phyloP scores from a whole-genome alignment of 2,797 vertebrate genomes.

The Tadarida brasiliensis region DNA sequence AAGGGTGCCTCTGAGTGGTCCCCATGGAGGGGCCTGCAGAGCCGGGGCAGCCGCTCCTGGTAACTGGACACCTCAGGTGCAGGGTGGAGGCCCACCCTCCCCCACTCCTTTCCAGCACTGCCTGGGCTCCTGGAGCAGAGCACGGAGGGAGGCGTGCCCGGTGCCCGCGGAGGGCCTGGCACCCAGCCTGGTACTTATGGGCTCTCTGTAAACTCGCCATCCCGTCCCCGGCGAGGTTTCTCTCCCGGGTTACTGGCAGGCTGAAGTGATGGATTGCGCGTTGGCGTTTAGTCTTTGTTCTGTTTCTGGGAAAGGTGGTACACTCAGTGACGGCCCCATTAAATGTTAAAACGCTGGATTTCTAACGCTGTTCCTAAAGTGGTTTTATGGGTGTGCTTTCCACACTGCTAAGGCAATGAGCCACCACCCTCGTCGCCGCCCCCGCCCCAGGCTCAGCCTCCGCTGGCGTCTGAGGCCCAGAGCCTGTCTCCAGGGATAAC shows the following conservation, averaged over 20 bases:
- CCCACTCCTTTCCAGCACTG: not conserved
- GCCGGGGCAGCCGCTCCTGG: not conserved
- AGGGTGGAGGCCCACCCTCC: not conserved
- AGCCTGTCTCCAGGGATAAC: fast-evolving
- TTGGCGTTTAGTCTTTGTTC: slow-evolving; percentile 64
- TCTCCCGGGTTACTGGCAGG: slow-evolving; percentile 79
- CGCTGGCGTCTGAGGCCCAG: fast-evolving
- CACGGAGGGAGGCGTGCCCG: slow-evolving; percentile 81
- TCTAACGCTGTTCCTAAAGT: not conserved
- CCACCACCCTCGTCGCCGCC: not conserved
- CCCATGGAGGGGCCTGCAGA: not conserved
- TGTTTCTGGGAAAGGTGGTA: slow-evolving; percentile 73
- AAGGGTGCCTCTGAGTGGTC: not conserved
- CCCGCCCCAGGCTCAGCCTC: not conserved
- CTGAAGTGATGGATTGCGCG: slow-evolving; percentile 76
- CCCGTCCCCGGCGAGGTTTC: slow-evolving; percentile 83
- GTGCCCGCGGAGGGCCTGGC: slow-evolving; percentile 73
- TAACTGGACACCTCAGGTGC: not conserved
- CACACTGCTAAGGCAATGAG: not conserved
- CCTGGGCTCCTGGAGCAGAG: slow-evolving; percentile 64
- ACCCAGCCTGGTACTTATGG: slow-evolving; percentile 82
- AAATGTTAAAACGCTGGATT: fast-evolving
- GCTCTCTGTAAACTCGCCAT: slow-evolving; percentile 82
- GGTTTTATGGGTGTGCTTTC: not conserved
- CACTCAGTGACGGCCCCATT: not conserved